phyloP scores from a whole-genome alignment of 2,797 vertebrate genomes.

The Erithacus rubecula region DNA sequence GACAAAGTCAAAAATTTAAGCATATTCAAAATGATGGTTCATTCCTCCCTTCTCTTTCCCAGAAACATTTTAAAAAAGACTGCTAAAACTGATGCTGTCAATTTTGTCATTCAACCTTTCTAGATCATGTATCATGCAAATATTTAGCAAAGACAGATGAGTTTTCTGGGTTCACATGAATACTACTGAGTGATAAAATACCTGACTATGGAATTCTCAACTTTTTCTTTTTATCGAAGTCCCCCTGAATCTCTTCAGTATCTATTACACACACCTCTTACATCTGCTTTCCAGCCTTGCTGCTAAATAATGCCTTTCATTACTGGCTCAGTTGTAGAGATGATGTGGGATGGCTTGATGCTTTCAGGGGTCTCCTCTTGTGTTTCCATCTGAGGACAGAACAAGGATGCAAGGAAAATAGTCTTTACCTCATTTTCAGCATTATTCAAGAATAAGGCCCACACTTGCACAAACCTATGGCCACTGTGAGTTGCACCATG shows the following conservation, averaged over 20 bases:
- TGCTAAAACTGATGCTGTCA: not conserved
- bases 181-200: not conserved
- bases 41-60: not conserved
- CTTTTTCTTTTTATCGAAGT: not conserved
- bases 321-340: not conserved
- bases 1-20: not conserved
- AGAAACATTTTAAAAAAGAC: not conserved
- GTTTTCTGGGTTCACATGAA: not conserved
- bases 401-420: not conserved
- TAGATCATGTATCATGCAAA: not conserved
- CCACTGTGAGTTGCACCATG: not conserved
- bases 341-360: not conserved
- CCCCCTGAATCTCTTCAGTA: not conserved
- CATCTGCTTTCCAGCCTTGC: not conserved
- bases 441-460: not conserved
- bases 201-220: not conserved
- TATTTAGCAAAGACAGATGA: not conserved
- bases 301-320: not conserved
- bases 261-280: not conserved
- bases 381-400: not conserved
- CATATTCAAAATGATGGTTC: not conserved
- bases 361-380: not conserved
- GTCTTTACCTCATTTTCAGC: not conserved
- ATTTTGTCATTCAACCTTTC: not conserved
- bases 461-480: not conserved